A percentile compares a stretch with the other conserved stretches of the same genome.
Evolutionary conservation across 2,113 vertebrate species (phyloP).

Genomic region (Columba janthina): DNA sequence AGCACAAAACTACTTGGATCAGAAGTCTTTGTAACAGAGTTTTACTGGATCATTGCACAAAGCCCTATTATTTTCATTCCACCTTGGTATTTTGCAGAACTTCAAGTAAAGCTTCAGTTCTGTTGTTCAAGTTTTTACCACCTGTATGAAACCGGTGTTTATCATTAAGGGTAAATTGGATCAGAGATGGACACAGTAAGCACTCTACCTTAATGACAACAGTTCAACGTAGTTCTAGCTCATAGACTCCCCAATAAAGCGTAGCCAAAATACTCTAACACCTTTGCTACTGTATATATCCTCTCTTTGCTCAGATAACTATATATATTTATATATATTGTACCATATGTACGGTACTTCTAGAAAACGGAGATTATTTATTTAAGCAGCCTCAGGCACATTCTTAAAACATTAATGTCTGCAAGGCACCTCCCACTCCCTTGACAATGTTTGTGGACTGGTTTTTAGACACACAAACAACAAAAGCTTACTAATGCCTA

Average conservation of each 20-base stretch:
- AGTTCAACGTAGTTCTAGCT: conserved; percentile 49
- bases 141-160: conserved; percentile 49
- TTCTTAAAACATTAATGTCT: conserved; percentile 71
- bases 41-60: conserved; percentile 78
- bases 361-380: conserved; percentile 72
- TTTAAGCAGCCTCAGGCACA: conserved; percentile 78
- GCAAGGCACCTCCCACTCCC: conserved; percentile 80
- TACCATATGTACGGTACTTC: conserved; percentile 36
- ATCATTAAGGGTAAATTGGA: conserved; percentile 46
- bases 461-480: conserved; percentile 66
- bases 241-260: conserved; percentile 46
- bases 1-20: conserved; percentile 64
- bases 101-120: conserved; percentile 76
- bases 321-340: conserved; percentile 3
- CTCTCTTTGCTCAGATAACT: conserved; percentile 31
- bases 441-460: conserved; percentile 68
- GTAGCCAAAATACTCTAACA: conserved; percentile 45
- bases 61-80: conserved; percentile 72
- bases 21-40: conserved; percentile 63
- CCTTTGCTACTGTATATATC: conserved; percentile 48
- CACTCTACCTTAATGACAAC: conserved; percentile 60
- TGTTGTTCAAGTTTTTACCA: conserved; percentile 72
- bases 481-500: conserved; percentile 62
- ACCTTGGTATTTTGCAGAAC: conserved; percentile 70
- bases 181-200: conserved; percentile 67